phyloP scores from a whole-genome alignment of 2,113 vertebrate species.

The Boulengerochromis microlepis region DNA sequence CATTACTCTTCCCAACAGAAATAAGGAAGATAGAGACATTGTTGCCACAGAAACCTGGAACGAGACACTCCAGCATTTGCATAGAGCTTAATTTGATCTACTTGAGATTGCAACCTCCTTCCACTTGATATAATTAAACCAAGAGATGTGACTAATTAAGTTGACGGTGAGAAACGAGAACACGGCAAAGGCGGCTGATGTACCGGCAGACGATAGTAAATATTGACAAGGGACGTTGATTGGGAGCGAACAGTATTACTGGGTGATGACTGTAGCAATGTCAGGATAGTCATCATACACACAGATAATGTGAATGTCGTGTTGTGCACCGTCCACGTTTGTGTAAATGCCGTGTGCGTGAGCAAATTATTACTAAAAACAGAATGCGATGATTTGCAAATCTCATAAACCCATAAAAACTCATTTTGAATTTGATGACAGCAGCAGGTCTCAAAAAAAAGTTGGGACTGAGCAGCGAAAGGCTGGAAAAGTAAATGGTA shows the following conservation, averaged over 20 bases:
- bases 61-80: constrained; percentile 69
- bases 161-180: constrained; percentile 62
- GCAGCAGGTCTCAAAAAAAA: background rate
- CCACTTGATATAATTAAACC: constrained; percentile 77
- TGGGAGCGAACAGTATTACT: constrained; percentile 29
- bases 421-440: background rate
- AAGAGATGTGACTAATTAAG: constrained; percentile 78
- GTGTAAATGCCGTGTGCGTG: background rate
- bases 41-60: constrained; percentile 57
- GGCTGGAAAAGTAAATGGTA: background rate
- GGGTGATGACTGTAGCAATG: constrained; percentile 1
- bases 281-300: constrained; percentile 4
- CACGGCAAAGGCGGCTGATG: constrained; percentile 33
- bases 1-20: constrained; percentile 39
- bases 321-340: background rate
- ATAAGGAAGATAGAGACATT: constrained; percentile 41
- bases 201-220: constrained; percentile 59
- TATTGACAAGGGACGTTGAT: constrained; percentile 65
- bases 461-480: background rate
- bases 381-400: background rate
- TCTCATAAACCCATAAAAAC: background rate
- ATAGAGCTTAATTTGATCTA: constrained; percentile 77
- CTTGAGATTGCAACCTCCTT: constrained; percentile 77
- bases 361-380: background rate
- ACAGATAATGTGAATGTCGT: background rate